Evolutionary conservation across 2,888 invertebrate genomes (phyloP).

Genomic region (Steinernema hermaphroditum): DNA sequence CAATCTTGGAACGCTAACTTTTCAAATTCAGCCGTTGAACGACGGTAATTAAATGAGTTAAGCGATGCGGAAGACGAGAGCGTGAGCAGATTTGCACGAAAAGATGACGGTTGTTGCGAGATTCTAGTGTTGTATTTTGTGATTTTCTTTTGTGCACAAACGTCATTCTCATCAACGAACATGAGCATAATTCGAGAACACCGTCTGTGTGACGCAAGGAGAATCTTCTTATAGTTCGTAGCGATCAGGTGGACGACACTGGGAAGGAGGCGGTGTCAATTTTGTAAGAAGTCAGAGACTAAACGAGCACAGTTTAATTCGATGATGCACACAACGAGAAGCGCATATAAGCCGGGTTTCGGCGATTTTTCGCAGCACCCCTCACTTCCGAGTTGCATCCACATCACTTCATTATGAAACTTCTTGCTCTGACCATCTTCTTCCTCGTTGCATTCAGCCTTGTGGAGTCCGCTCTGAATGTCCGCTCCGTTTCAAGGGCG

Average conservation of each 20-base stretch:
- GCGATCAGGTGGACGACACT: neutral
- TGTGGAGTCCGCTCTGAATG: neutral
- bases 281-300: slow-evolving; percentile 14
- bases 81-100: too few relatives aligned
- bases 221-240: too few relatives aligned
- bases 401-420: neutral
- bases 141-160: neutral
- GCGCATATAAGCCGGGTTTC: too few relatives aligned
- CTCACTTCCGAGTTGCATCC: too few relatives aligned
- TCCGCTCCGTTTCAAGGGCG: slow-evolving; percentile 9
- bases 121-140: neutral
- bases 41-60: slow-evolving; percentile 11
- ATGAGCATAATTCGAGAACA: neutral
- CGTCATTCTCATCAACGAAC: neutral
- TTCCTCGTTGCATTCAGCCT: neutral
- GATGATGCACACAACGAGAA: slow-evolving; percentile 5
- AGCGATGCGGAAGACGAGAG: neutral
- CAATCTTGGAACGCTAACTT: neutral
- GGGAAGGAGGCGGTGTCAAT: slow-evolving; percentile 8
- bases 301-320: slow-evolving; percentile 25
- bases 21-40: neutral
- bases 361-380: too few relatives aligned
- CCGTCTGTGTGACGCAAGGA: neutral
- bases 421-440: neutral
- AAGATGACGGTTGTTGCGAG: neutral